These are phyloP conservation scores for Latheticus oryzae DNA, from an alignment of 2,888 invertebrate species.

Conservation along the genomic window DNA sequence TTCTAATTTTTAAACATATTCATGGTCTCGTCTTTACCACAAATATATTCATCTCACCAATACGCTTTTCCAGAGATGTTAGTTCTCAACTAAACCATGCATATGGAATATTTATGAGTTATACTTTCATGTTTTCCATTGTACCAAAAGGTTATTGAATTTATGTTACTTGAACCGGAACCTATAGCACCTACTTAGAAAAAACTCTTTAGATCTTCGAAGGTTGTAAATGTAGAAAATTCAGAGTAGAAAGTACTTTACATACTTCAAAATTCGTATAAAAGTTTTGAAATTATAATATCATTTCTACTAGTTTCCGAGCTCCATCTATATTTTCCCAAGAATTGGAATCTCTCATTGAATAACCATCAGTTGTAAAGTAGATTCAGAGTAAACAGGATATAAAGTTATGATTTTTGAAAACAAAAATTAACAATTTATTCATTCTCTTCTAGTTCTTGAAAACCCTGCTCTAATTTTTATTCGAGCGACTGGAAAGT, in stretches of 20 bases:
- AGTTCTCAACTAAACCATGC: conserved; percentile 18
- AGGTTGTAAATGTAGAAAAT: conserved; percentile 25
- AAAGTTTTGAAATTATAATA: conserved; percentile 26
- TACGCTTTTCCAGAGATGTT: conserved; percentile 22
- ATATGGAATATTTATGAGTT: conserved; percentile 39
- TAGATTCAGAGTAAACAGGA: no score
- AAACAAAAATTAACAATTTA: no score
- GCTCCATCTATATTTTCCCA: conserved; percentile 4
- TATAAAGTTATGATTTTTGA: no score
- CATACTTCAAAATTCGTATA: conserved; percentile 19
- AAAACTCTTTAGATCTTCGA: conserved; percentile 25
- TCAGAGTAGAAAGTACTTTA: conserved; percentile 5
- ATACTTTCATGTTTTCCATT: conserved; percentile 36
- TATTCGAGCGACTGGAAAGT: no score
- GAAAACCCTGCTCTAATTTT: no score
- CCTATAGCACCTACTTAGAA: conserved; percentile 33
- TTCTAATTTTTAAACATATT: conserved; percentile 11
- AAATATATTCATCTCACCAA: no score
- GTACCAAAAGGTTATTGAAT: conserved; percentile 37
- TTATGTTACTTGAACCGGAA: conserved; percentile 35
- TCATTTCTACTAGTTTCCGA: conserved; percentile 21
- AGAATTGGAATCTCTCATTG: conserved; percentile 15
- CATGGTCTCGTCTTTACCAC: conserved; percentile 17
- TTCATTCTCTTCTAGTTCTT: no score
- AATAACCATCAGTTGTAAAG: no score